Conservation (phyloP, 2,888 invertebrate species). For the Lordiphosa fenestrarum region DNA sequence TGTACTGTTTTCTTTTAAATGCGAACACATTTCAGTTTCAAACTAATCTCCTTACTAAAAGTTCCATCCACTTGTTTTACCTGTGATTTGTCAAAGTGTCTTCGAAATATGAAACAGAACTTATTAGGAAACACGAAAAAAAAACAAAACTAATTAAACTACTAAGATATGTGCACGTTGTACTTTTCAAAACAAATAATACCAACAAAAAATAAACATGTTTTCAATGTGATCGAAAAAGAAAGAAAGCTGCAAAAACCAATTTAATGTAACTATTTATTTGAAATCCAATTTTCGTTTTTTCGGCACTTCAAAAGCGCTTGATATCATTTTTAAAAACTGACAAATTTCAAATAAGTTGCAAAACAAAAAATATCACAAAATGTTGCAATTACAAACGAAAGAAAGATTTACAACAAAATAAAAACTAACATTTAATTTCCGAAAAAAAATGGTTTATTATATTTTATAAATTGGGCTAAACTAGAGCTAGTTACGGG, state of each 20-base stretch:
- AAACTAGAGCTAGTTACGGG: slow-evolving; percentile 18
- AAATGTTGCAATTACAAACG: slow-evolving; percentile 56
- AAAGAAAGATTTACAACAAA: slow-evolving; percentile 49
- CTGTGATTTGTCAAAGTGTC: too few relatives aligned
- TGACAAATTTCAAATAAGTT: slow-evolving; percentile 52
- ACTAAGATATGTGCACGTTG: slow-evolving; percentile 67
- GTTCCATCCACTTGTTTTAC: too few relatives aligned
- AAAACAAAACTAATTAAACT: slow-evolving; percentile 40
- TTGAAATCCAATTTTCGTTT: slow-evolving; percentile 42
- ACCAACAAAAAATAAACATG: slow-evolving; percentile 33
- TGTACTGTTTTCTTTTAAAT: too few relatives aligned
- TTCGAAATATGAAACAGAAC: slow-evolving; percentile 1
- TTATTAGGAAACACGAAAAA: slow-evolving; percentile 15
- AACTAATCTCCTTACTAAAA: too few relatives aligned
- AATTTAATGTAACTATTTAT: slow-evolving; percentile 60
- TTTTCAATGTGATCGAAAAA: slow-evolving; percentile 66
- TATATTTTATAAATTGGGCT: slow-evolving; percentile 17
- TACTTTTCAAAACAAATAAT: slow-evolving; percentile 58
- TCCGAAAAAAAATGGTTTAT: slow-evolving; percentile 13
- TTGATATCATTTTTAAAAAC: slow-evolving; percentile 36
- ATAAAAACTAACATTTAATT: slow-evolving; percentile 18
- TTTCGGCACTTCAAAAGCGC: slow-evolving; percentile 55
- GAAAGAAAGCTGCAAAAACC: slow-evolving; percentile 42
- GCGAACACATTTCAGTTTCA: too few relatives aligned
- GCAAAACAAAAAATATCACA: slow-evolving; percentile 40